A percentile compares a stretch with the other conserved stretches of the same genome.
phyloP scores from a whole-genome alignment of 2,797 vertebrate species.

The Danio aesculapii region DNA sequence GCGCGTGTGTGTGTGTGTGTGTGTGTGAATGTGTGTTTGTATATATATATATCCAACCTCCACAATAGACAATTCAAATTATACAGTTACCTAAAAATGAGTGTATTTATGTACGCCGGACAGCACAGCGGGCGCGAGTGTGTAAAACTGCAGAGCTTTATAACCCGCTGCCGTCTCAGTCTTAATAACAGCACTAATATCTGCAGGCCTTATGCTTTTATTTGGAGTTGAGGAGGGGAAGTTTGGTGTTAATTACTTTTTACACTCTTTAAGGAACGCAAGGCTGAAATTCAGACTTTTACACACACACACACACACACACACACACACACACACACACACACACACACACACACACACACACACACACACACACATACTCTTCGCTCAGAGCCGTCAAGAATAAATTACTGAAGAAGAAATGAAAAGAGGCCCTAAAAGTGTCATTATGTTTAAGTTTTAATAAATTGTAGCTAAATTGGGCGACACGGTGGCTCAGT shows the following conservation, averaged over 20 bases:
- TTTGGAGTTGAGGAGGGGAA: slow-evolving; percentile 76
- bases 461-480: no score
- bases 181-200: slow-evolving; percentile 73
- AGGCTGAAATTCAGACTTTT: slow-evolving; percentile 3
- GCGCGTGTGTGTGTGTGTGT: background rate
- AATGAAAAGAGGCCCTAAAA: no score
- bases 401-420: no score
- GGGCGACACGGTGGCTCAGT: no score
- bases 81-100: background rate
- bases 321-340: no score
- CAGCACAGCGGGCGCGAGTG: background rate
- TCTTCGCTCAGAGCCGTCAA: no score
- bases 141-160: slow-evolving; percentile 45
- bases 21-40: no score
- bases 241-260: slow-evolving; percentile 68
- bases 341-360: no score
- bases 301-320: no score
- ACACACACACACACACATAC: no score
- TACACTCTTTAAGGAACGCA: slow-evolving; percentile 17
- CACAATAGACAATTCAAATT: slow-evolving; percentile 11
- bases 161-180: slow-evolving; percentile 62
- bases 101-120: background rate
- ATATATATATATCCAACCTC: no score
- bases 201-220: slow-evolving; percentile 73
- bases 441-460: no score